Base-by-base conservation (phyloP, 1,140 invertebrate genomes). In the Dryas iulia region DNA sequence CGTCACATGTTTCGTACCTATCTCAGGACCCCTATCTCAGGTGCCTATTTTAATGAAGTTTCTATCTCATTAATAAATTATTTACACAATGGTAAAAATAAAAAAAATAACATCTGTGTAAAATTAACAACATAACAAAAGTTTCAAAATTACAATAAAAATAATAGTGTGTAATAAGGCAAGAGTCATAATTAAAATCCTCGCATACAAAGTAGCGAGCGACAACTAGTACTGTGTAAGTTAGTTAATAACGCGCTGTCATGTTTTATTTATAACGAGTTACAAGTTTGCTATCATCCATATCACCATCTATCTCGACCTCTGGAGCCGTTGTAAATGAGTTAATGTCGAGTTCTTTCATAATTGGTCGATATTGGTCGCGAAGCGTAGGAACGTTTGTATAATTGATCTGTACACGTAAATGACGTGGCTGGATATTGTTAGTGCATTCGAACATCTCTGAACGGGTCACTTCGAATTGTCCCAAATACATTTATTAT, bases 351-450 rank as follows among this genome's bases (percentile, higher is more conserved):
- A 28, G 53, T 33, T 24, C 58, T 54, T 60, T 23, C 30, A 61
- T 68, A 14, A 68, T 35, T 61, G 28, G 66, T 21, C 39, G 18
- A 6, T 3, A 2, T 14, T 7, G 39, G 8, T 8, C 39, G 10
- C 14, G 39, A 21, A 33, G 52, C 26, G 47, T 24, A 52, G 1
- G 39, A 26, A 56, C 24, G 18, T 18, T 61, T 26, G 24, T 53
- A 35, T 60, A 60, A 67, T 67, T 33, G 66, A 67, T 67, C 58
- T 25, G 8, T 54, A 67, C 57, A 59, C 31, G 23, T 39, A 18
- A 54, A 33, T 54, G 66, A 60, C 66, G 26, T 35, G 28, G 26
- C 10, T 18, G 59, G 25, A 61, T 25, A 31, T 26, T 61, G 59
- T 26, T 47, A 8, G 35, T 18, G 35, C 6, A 47, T 18, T 52